These are phyloP conservation scores for Melanostoma mellinum DNA, from an alignment of 2,888 invertebrate species.

Conservation along the genomic window DNA sequence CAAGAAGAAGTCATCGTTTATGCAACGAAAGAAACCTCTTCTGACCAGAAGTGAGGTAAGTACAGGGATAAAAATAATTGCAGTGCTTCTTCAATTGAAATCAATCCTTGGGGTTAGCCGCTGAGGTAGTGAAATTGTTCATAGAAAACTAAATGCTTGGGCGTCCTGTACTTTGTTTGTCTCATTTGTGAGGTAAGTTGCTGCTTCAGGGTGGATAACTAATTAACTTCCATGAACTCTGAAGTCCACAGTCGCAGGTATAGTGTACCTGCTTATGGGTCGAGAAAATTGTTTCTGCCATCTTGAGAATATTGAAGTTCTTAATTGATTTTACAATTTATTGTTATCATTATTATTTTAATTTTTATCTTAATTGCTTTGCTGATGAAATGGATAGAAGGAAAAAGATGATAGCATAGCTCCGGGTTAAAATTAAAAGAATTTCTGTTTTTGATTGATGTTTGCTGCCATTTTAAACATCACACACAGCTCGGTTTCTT, in stretches of 20 bases:
- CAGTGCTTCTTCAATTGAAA: conserved; percentile 37
- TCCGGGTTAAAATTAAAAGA: too few relatives aligned
- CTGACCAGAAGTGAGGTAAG: conserved; percentile 82
- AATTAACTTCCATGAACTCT: conserved; percentile 59
- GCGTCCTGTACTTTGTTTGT: conserved; percentile 22
- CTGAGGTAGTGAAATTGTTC: conserved; percentile 1
- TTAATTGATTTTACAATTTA: conserved; percentile 64
- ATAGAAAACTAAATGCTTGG: conserved; percentile 22
- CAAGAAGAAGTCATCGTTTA: conserved; percentile 80
- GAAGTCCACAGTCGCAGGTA: conserved; percentile 20
- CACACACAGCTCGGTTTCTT: too few relatives aligned
- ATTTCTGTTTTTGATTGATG: too few relatives aligned
- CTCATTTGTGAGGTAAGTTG: not conserved
- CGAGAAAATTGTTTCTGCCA: not conserved
- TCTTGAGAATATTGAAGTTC: conserved; percentile 4
- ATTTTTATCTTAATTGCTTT: conserved; percentile 39
- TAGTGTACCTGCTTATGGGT: not conserved
- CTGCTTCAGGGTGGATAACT: conserved; percentile 33
- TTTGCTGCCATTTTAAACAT: too few relatives aligned
- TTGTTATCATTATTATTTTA: conserved; percentile 46
- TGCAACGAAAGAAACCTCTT: conserved; percentile 80
- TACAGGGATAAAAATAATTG: conserved; percentile 74
- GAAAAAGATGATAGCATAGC: not conserved
- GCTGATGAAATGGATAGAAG: not conserved
- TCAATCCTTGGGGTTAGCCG: conserved; percentile 33